phyloP scores from a whole-genome alignment of 2,113 vertebrate species.

The Chroicocephalus ridibundus region DNA sequence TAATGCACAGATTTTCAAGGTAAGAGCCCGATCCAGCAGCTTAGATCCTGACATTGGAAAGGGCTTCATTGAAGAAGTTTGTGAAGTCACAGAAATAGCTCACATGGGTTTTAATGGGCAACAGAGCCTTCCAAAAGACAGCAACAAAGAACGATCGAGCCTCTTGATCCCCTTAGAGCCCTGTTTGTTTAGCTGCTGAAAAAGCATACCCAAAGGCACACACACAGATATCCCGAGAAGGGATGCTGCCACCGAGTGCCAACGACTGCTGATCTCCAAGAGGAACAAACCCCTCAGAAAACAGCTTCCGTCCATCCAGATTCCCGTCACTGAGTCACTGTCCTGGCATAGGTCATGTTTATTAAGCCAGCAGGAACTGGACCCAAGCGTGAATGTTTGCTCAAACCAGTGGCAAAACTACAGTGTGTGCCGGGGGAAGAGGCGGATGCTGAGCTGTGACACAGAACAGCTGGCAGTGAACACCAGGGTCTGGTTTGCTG shows the following conservation, averaged over 20 bases:
- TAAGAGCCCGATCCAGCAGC: neutral
- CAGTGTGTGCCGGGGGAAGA: neutral
- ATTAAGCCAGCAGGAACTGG: neutral
- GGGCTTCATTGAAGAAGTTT: neutral
- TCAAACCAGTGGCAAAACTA: neutral
- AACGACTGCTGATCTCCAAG: fast-evolving
- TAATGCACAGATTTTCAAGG: neutral
- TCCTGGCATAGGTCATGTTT: neutral
- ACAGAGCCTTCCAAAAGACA: neutral
- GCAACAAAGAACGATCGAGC: neutral
- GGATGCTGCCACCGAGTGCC: neutral
- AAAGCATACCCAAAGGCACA: neutral
- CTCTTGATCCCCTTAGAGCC: neutral
- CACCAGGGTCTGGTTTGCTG: neutral
- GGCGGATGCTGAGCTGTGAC: neutral
- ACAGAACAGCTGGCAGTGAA: neutral
- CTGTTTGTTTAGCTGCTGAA: neutral
- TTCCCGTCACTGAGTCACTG: neutral
- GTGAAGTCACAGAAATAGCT: neutral
- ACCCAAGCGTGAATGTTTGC: neutral
- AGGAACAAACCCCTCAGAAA: neutral
- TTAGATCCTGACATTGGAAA: neutral
- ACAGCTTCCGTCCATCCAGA: neutral
- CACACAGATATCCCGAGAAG: neutral
- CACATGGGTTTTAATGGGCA: neutral